These are phyloP conservation scores for Mycteria americana DNA, from an alignment of 2,797 vertebrate genomes.

Conservation along the genomic window DNA sequence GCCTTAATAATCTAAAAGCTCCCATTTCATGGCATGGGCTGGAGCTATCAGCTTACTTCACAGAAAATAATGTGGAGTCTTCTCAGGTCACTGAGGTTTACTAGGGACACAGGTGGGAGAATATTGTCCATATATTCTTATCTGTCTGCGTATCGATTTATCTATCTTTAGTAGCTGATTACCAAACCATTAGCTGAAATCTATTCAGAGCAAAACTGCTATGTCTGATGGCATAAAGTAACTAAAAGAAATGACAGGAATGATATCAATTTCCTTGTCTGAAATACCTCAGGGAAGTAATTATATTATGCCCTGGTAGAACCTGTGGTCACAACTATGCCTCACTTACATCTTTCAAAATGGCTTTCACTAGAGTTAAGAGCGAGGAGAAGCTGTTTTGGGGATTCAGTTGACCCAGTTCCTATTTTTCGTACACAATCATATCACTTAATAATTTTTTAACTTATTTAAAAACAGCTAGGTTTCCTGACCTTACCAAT, in stretches of 20 bases:
- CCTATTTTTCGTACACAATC: background rate
- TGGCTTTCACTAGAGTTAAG: background rate
- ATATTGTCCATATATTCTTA: background rate
- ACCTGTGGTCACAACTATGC: background rate
- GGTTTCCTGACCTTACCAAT: background rate
- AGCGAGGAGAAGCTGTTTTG: background rate
- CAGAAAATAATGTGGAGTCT: background rate
- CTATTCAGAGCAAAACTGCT: background rate
- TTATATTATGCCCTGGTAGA: background rate
- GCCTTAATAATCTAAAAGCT: background rate
- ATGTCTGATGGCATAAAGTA: background rate
- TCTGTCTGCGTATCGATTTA: rapidly evolving
- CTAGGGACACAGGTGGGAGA: background rate
- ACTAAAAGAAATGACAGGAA: background rate
- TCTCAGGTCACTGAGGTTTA: background rate
- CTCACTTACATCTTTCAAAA: background rate
- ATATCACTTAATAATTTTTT: background rate
- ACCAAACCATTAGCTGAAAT: background rate
- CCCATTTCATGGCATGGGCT: background rate
- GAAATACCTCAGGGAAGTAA: background rate
- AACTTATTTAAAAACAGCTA: background rate
- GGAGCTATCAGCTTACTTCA: background rate
- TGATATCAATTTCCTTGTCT: background rate
- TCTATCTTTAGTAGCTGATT: background rate
- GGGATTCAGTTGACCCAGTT: background rate